Conservation (phyloP, 2,888 invertebrate species). For the Agriotes lineatus region DNA sequence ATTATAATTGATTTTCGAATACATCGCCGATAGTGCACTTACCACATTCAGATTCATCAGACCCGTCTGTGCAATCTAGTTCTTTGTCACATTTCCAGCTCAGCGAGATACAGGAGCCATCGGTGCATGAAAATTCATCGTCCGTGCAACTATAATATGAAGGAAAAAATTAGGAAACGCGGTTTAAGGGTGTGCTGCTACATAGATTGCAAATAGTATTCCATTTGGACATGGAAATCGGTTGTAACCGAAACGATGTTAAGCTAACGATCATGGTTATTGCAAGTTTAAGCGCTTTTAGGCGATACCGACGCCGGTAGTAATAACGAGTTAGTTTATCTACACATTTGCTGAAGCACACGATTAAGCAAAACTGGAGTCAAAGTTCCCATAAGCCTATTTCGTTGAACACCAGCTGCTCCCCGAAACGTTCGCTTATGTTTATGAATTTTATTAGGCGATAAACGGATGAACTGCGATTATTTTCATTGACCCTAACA, state of each 20-base stretch:
- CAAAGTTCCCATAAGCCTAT: neutral
- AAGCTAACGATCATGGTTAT: too few relatives aligned
- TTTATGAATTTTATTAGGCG: neutral
- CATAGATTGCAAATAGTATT: too few relatives aligned
- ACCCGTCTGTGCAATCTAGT: constrained; percentile 80
- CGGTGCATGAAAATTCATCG: constrained; percentile 80
- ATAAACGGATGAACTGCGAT: neutral
- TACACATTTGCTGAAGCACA: neutral
- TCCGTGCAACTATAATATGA: constrained; percentile 78
- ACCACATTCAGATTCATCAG: constrained; percentile 81
- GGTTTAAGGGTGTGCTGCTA: too few relatives aligned
- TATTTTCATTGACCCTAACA: neutral
- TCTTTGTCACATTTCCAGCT: constrained; percentile 84
- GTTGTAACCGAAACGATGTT: too few relatives aligned
- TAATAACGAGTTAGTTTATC: too few relatives aligned
- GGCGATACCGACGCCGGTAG: too few relatives aligned
- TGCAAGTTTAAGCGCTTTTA: too few relatives aligned
- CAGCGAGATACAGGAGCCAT: constrained; percentile 79
- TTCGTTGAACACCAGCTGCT: neutral
- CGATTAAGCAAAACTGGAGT: neutral
- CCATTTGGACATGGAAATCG: too few relatives aligned
- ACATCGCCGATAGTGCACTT: constrained; percentile 52
- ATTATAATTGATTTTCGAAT: neutral
- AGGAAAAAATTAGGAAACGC: neutral
- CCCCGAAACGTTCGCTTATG: neutral